Base-by-base conservation (phyloP, 2,797 vertebrate genomes). In the Babyrousa celebensis region DNA sequence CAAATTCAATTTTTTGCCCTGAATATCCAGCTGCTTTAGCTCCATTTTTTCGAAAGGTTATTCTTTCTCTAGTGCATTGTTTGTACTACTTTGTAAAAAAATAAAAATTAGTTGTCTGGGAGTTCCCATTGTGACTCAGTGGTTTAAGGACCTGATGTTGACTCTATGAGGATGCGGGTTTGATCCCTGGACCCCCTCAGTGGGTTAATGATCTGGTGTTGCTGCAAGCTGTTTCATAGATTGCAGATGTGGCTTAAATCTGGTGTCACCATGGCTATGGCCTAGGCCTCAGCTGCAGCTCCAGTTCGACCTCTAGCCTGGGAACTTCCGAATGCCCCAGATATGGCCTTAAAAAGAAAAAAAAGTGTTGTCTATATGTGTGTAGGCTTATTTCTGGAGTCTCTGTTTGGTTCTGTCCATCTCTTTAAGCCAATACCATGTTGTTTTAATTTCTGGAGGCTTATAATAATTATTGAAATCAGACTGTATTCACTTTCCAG, bases 381-480 rank as follows among this genome's bases (percentile, higher is more conserved):
- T 18, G 7, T 18, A 32, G 1, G 3, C 77, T 36, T 71, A 52
- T n/a, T 83, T 86, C 71, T 83, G 25, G 25, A 12, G 20, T 60
- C 0, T 54, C 4, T 15, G 0, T 83, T 91, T 23, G 29, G 5
- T 23, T 74, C 21, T 10, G 1, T 10, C 16, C 29, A 29, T n/a
- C 1, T 74, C 5, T 63, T 80, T 82, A 48, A 36, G 21, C 36
- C 7, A 71, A 20, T 54, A 12, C 8, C 67, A 21, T 72, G 48
- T 36, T 54, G 56, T 40, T 94, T 63, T 72, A 58, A 52, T 71
- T 43, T n/a, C 32, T 32, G 5, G 60, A 93, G 17, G 14, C 84
- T 91, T 67, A 40, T 36, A 79, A 65, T 29, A 21, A 54, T 87
- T 95, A 20, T 74, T 62, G 58, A 85, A 88, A 32, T 56, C 62